phyloP scores from a whole-genome alignment of 2,888 invertebrate species.

The Chrysomela aeneicollis region DNA sequence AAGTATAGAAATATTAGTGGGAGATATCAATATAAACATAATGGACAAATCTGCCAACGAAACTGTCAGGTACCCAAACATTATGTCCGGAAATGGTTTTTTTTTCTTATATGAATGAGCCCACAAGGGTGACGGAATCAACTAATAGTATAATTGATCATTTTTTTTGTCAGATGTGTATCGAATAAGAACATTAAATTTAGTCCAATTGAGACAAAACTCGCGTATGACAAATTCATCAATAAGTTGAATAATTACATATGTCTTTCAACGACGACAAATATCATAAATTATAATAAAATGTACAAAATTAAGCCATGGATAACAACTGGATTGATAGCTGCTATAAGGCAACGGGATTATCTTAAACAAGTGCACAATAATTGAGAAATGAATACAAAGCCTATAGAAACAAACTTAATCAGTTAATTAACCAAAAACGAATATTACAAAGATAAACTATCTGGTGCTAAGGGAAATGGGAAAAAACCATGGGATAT shows the following conservation, averaged over 20 bases:
- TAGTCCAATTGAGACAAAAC: constrained; percentile 1
- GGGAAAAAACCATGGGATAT: constrained; percentile 9
- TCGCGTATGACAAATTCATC: neutral
- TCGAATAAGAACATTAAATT: constrained; percentile 1
- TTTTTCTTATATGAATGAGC: constrained; percentile 9
- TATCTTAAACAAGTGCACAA: neutral
- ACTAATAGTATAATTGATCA: constrained; percentile 4
- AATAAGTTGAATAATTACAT: neutral
- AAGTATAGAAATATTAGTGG: neutral
- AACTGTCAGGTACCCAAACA: neutral
- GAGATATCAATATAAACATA: constrained; percentile 10
- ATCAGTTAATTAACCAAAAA: constrained; percentile 3
- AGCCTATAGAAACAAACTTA: constrained; percentile 5
- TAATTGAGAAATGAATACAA: neutral
- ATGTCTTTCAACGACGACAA: neutral
- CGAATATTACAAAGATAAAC: constrained; percentile 6
- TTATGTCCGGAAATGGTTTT: constrained; percentile 3
- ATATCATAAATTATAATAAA: constrained; percentile 2
- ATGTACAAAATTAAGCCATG: constrained; percentile 7
- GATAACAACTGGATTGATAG: neutral
- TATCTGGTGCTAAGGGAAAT: constrained; percentile 3
- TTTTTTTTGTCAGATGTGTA: constrained; percentile 7
- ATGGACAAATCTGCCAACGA: constrained; percentile 8
- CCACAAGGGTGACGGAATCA: neutral
- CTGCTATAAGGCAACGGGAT: neutral